phyloP scores from a whole-genome alignment of 2,888 invertebrate species.

The Brachycybe producta region DNA sequence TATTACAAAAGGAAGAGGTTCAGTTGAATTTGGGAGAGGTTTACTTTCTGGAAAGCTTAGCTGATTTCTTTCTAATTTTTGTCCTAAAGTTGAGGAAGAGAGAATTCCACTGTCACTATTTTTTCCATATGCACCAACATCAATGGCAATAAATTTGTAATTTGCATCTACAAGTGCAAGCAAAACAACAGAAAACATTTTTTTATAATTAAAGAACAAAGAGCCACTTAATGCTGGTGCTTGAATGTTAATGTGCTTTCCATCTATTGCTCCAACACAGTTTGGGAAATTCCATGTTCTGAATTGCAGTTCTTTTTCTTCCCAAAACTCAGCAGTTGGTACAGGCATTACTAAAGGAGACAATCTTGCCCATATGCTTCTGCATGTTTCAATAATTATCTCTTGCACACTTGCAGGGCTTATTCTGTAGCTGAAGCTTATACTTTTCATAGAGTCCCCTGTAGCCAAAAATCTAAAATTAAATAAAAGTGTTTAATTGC shows the following conservation, averaged over 20 bases:
- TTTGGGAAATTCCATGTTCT: too few relatives aligned
- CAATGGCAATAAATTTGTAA: conserved; percentile 8
- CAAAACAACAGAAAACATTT: background rate
- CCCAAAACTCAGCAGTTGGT: background rate
- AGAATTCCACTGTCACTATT: conserved; percentile 1
- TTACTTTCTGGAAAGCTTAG: too few relatives aligned
- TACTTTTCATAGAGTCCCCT: background rate
- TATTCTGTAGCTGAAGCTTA: background rate
- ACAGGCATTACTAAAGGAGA: background rate
- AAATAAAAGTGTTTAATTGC: too few relatives aligned
- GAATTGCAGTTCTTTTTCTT: too few relatives aligned
- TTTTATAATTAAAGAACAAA: conserved; percentile 6
- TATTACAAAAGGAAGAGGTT: too few relatives aligned
- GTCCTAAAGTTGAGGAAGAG: background rate
- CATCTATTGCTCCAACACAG: too few relatives aligned
- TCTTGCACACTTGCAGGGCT: background rate
- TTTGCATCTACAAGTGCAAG: conserved; percentile 7
- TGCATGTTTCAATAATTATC: background rate
- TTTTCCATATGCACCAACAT: conserved; percentile 6
- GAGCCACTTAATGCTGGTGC: background rate
- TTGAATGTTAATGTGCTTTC: background rate
- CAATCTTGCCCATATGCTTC: background rate
- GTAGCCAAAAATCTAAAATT: background rate
- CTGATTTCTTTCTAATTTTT: background rate
- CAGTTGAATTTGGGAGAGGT: too few relatives aligned